Percentiles rank a stretch among this genome's conserved stretches.
These are phyloP conservation scores for Lochmaea crataegi DNA, from an alignment of 2,888 invertebrate genomes.

Conservation along the genomic window DNA sequence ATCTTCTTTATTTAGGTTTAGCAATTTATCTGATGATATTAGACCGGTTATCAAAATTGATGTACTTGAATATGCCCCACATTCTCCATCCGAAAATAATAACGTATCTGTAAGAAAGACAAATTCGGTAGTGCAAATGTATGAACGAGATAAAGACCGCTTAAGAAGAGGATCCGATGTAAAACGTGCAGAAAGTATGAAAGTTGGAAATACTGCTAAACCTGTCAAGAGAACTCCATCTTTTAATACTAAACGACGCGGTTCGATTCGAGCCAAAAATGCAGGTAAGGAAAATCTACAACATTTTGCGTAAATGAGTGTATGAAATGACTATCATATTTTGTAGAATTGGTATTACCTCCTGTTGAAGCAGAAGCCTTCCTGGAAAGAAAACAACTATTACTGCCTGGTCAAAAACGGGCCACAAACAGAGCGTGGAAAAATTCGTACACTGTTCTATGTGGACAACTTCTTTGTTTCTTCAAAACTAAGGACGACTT, in stretches of 20 bases:
- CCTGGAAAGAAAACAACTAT: slow-evolving; percentile 94
- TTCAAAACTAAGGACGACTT: slow-evolving; percentile 96
- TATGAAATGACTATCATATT: slow-evolving; percentile 39
- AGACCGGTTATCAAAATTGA: slow-evolving; percentile 15
- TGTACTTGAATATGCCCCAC: neutral
- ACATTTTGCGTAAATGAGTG: neutral
- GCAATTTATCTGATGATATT: slow-evolving; percentile 55
- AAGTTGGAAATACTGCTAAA: slow-evolving; percentile 72
- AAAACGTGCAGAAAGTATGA: slow-evolving; percentile 92
- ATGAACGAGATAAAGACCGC: slow-evolving; percentile 67
- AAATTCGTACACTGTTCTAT: slow-evolving; percentile 92
- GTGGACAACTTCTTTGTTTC: slow-evolving; percentile 97
- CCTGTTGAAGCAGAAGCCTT: slow-evolving; percentile 92
- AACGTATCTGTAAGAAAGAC: slow-evolving; percentile 68
- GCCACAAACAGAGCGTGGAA: slow-evolving; percentile 98
- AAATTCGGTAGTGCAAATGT: slow-evolving; percentile 71
- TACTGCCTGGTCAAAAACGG: slow-evolving; percentile 92
- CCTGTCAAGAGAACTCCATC: slow-evolving; percentile 92
- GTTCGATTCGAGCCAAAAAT: slow-evolving; percentile 72
- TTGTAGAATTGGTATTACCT: slow-evolving; percentile 74
- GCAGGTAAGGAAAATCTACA: slow-evolving; percentile 15
- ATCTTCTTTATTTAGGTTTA: slow-evolving; percentile 47
- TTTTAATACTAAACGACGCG: slow-evolving; percentile 91
- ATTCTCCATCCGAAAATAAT: slow-evolving; percentile 19
- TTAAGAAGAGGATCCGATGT: slow-evolving; percentile 71